Percentiles rank a stretch among this genome's conserved stretches.
Evolutionary conservation across 2,113 vertebrate genomes (phyloP).

Genomic region (Eleginops maclovinus): DNA sequence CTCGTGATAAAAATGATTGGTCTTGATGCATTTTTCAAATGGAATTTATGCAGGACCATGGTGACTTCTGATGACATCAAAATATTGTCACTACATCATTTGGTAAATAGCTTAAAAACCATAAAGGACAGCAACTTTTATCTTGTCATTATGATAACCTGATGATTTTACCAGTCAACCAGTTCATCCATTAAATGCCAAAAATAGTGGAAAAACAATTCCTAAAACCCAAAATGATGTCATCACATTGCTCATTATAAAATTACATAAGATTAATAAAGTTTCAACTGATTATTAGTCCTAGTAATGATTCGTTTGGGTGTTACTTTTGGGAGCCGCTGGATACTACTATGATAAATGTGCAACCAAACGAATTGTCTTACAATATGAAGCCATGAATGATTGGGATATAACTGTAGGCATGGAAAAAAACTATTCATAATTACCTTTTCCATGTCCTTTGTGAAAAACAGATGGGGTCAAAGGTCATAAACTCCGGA

Average conservation of each 20-base stretch:
- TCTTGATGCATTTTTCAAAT: background rate
- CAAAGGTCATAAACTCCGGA: conserved; percentile 32
- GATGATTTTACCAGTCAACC: background rate
- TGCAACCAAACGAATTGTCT: background rate
- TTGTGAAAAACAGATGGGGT: conserved; percentile 16
- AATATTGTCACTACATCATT: background rate
- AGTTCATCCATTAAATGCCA: background rate
- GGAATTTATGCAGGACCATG: background rate
- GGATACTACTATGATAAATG: too few relatives aligned
- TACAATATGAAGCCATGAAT: background rate
- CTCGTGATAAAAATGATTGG: too few relatives aligned
- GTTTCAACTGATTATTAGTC: background rate
- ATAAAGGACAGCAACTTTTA: too few relatives aligned
- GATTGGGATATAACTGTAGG: background rate
- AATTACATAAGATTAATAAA: background rate
- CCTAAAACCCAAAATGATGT: background rate
- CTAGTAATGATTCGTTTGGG: background rate
- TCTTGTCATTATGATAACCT: too few relatives aligned
- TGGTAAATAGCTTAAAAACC: background rate
- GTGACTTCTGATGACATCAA: background rate
- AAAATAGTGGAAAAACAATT: background rate
- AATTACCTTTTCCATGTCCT: background rate
- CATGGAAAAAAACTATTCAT: background rate
- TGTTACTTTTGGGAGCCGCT: too few relatives aligned
- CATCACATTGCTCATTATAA: background rate